phyloP scores from a whole-genome alignment of 2,888 invertebrate genomes.

The Himalopsyche tibetana region DNA sequence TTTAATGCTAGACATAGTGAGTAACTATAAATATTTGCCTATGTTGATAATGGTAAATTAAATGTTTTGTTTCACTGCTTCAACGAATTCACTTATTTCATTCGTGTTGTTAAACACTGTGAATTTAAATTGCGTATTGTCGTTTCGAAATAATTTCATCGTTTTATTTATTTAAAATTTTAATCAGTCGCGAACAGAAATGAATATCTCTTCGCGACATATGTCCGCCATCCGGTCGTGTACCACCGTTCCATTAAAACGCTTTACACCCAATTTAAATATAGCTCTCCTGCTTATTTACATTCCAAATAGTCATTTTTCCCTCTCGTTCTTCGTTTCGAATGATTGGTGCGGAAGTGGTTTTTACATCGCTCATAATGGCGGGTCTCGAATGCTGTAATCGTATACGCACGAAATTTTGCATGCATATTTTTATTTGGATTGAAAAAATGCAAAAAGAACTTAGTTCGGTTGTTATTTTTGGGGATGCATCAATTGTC shows the following conservation, averaged over 20 bases:
- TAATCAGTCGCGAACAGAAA: constrained; percentile 41
- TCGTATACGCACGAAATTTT: background rate
- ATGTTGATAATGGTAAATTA: background rate
- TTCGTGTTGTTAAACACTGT: background rate
- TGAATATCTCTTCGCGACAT: constrained; percentile 32
- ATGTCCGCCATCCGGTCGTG: constrained; percentile 37
- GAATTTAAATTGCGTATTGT: constrained; percentile 35
- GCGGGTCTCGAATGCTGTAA: constrained; percentile 19
- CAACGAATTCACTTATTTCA: background rate
- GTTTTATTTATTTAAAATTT: constrained; percentile 39
- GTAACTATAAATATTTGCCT: too few species aligned
- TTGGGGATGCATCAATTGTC: too few species aligned
- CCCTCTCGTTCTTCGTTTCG: constrained; percentile 13
- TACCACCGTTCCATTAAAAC: constrained; percentile 13
- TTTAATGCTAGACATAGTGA: too few species aligned
- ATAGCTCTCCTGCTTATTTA: constrained; percentile 16
- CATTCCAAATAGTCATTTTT: background rate
- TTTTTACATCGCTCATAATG: constrained; percentile 5
- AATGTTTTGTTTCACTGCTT: background rate
- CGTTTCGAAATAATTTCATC: constrained; percentile 27
- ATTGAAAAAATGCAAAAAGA: too few species aligned
- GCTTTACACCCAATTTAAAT: constrained; percentile 29
- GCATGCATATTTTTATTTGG: too few species aligned
- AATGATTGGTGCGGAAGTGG: constrained; percentile 28
- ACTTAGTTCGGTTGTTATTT: too few species aligned